Percentiles rank a stretch among this genome's conserved stretches.
Conservation (phyloP, 2,888 invertebrate genomes). For the Apoda limacodes region DNA sequence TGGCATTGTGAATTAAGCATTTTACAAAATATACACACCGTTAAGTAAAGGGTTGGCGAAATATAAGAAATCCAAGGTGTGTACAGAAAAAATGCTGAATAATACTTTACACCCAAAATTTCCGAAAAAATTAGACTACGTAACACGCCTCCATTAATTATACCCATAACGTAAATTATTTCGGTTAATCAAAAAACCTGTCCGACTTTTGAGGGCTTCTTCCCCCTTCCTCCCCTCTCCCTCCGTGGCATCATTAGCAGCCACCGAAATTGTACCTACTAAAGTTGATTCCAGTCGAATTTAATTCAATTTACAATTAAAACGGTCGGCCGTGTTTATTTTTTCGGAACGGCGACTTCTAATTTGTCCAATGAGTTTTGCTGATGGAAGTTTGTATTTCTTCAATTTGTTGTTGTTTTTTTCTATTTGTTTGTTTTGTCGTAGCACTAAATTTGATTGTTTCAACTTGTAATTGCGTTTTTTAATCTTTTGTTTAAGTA, state of each 20-base stretch:
- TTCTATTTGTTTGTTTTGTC: not conserved
- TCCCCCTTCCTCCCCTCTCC: slow-evolving; percentile 20
- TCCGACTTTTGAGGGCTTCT: slow-evolving; percentile 35
- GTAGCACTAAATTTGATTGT: no score
- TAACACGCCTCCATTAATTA: slow-evolving; percentile 47
- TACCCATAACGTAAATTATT: slow-evolving; percentile 41
- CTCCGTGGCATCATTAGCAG: slow-evolving; percentile 40
- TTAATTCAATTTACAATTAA: slow-evolving; percentile 66
- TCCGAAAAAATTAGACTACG: slow-evolving; percentile 28
- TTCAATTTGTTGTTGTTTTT: not conserved
- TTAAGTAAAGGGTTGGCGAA: no score
- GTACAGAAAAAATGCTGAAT: slow-evolving; percentile 29
- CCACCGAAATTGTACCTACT: slow-evolving; percentile 34
- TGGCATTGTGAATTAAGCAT: no score
- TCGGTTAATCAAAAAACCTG: slow-evolving; percentile 53
- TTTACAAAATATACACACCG: no score
- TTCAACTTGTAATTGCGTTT: no score
- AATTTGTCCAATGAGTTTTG: slow-evolving; percentile 34
- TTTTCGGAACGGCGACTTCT: slow-evolving; percentile 41
- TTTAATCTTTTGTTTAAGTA: no score
- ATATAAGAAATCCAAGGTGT: no score
- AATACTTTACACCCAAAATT: slow-evolving; percentile 26
- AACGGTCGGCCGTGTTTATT: slow-evolving; percentile 48
- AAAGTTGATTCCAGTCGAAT: slow-evolving; percentile 52
- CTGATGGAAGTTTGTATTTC: not conserved